Conservation (phyloP, 2,888 invertebrate species). For the Linhomoeus sp. region DNA sequence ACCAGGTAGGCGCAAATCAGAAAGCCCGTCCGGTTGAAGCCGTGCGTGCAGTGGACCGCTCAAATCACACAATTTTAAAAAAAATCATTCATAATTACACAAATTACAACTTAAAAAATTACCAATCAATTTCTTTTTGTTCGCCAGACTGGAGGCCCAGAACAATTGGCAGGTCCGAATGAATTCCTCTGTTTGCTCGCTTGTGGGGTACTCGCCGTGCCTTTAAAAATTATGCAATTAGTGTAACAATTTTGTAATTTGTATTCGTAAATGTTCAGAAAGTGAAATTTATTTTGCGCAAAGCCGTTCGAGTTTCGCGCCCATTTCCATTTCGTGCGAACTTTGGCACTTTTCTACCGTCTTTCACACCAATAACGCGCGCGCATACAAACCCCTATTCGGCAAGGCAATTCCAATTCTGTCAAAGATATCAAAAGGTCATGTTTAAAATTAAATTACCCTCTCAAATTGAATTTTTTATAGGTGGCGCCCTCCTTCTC, state of each 20-base stretch:
- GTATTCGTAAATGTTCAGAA: too few species aligned
- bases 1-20: slow-evolving; percentile 75
- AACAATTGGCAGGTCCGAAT: slow-evolving; percentile 57
- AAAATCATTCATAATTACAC: too few species aligned
- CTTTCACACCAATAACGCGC: too few species aligned
- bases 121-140: neutral
- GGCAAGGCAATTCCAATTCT: too few species aligned
- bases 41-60: slow-evolving; percentile 86
- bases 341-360: too few species aligned
- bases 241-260: too few species aligned
- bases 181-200: slow-evolving; percentile 63
- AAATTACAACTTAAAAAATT: neutral
- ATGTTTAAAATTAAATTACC: neutral
- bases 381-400: too few species aligned
- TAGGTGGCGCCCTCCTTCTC: neutral
- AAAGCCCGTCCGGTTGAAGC: slow-evolving; percentile 94
- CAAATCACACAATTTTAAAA: slow-evolving; percentile 23
- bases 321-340: too few species aligned
- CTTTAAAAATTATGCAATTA: slow-evolving; percentile 29
- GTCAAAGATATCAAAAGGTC: too few species aligned
- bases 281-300: too few species aligned
- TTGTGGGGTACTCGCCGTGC: slow-evolving; percentile 72
- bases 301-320: too few species aligned
- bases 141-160: slow-evolving; percentile 3
- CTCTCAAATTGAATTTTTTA: neutral